Evolutionary conservation across 2,888 invertebrate genomes (phyloP).

Genomic region (Andrena hattorfiana): DNA sequence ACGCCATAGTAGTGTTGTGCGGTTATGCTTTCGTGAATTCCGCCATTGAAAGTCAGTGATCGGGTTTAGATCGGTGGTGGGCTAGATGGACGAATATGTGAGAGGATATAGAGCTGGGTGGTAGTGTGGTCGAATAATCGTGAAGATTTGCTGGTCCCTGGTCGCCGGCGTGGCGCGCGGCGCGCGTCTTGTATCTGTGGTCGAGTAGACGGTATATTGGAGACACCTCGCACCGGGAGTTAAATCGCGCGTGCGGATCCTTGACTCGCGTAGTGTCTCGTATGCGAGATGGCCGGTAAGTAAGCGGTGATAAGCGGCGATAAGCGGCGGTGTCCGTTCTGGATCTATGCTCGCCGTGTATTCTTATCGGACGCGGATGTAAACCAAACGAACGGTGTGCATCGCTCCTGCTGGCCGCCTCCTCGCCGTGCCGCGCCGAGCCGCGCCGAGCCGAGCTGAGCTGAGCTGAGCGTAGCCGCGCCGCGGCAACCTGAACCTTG

Average conservation of each 20-base stretch:
- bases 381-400: slow-evolving; percentile 53
- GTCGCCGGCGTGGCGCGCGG: slow-evolving; percentile 67
- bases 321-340: slow-evolving; percentile 24
- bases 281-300: slow-evolving; percentile 81
- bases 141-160: slow-evolving; percentile 44
- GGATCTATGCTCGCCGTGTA: slow-evolving; percentile 28
- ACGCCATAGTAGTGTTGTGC: slow-evolving; percentile 72
- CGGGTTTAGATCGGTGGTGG: slow-evolving; percentile 41
- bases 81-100: slow-evolving; percentile 70
- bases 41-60: slow-evolving; percentile 74
- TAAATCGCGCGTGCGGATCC: slow-evolving; percentile 53
- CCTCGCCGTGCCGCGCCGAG: slow-evolving; percentile 60
- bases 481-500: slow-evolving; percentile 75
- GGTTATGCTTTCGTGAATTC: slow-evolving; percentile 79
- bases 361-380: slow-evolving; percentile 33
- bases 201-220: slow-evolving; percentile 45
- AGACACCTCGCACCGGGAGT: slow-evolving; percentile 57
- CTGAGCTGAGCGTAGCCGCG: slow-evolving; percentile 66
- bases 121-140: slow-evolving; percentile 39
- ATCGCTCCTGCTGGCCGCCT: slow-evolving; percentile 57
- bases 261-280: slow-evolving; percentile 58
- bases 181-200: slow-evolving; percentile 57
- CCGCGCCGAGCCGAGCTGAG: slow-evolving; percentile 69
- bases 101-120: slow-evolving; percentile 46
- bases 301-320: slow-evolving; percentile 56